Conservation (phyloP, 2,113 vertebrate species). For the Rhea americana region DNA sequence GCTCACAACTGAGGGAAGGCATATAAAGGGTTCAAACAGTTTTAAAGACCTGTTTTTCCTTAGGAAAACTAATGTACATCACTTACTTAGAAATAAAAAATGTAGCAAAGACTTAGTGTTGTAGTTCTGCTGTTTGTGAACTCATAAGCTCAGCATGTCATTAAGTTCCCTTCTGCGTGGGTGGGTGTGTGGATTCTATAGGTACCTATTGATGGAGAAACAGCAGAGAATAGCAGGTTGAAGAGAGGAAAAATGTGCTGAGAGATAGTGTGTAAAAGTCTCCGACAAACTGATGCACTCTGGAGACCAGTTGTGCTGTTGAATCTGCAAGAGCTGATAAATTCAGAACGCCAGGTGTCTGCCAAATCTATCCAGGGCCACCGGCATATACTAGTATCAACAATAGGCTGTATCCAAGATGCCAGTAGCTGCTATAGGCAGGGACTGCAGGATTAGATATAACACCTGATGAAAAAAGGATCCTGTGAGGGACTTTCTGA, state of each 20-base stretch:
- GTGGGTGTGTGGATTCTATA: fast-evolving
- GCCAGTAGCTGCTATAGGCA: neutral
- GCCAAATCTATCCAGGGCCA: neutral
- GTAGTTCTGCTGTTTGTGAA: neutral
- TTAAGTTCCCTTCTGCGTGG: neutral
- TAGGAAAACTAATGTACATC: neutral
- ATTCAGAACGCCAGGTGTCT: neutral
- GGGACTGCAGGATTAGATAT: neutral
- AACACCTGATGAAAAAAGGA: neutral
- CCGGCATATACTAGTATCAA: neutral
- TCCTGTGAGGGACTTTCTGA: neutral
- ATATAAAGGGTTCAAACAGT: neutral
- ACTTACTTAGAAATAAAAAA: neutral
- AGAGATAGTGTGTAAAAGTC: neutral
- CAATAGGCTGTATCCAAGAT: neutral
- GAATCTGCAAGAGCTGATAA: neutral
- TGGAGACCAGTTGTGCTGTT: neutral
- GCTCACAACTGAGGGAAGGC: neutral
- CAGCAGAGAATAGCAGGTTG: neutral
- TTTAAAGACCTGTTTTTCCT: neutral
- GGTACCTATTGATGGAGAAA: neutral
- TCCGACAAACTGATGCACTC: neutral
- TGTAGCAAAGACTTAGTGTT: neutral
- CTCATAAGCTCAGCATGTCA: neutral
- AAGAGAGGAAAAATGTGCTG: neutral